These are phyloP conservation scores for Drosophila borborema DNA, from an alignment of 2,888 invertebrate species.

Conservation along the genomic window DNA sequence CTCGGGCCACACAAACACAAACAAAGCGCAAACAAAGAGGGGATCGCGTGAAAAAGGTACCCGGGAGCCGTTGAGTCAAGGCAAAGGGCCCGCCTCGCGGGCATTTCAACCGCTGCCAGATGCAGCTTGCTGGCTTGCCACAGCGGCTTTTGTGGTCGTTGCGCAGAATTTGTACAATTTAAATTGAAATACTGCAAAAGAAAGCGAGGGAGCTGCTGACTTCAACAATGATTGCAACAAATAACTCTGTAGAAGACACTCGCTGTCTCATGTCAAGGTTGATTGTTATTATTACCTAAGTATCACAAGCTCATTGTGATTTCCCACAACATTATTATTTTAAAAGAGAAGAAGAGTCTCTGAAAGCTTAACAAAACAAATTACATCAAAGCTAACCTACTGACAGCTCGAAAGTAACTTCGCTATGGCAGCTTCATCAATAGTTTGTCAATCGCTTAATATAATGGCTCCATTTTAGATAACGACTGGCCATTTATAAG, in stretches of 20 bases:
- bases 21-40: conserved; percentile 73
- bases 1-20: conserved; percentile 59
- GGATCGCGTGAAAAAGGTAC: conserved; percentile 70
- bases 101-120: conserved; percentile 43
- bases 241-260: conserved; percentile 15
- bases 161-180: conserved; percentile 72
- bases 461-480: conserved; percentile 41
- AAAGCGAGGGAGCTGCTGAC: conserved; percentile 25
- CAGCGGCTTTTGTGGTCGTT: conserved; percentile 44
- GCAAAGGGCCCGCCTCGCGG: conserved; percentile 50
- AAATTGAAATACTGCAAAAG: conserved; percentile 65
- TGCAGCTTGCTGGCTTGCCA: conserved; percentile 47
- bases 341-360: not conserved
- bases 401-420: conserved; percentile 17
- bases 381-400: conserved; percentile 18
- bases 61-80: conserved; percentile 34
- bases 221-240: conserved; percentile 32
- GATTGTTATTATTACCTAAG: conserved; percentile 14
- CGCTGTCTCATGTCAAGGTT: conserved; percentile 29
- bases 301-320: not conserved
- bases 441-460: conserved; percentile 44
- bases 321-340: conserved; percentile 1
- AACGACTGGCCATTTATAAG: conserved; percentile 47
- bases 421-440: conserved; percentile 1
- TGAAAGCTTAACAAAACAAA: not conserved